Conservation (phyloP, 2,888 invertebrate genomes). For the Saturnia japonica region DNA sequence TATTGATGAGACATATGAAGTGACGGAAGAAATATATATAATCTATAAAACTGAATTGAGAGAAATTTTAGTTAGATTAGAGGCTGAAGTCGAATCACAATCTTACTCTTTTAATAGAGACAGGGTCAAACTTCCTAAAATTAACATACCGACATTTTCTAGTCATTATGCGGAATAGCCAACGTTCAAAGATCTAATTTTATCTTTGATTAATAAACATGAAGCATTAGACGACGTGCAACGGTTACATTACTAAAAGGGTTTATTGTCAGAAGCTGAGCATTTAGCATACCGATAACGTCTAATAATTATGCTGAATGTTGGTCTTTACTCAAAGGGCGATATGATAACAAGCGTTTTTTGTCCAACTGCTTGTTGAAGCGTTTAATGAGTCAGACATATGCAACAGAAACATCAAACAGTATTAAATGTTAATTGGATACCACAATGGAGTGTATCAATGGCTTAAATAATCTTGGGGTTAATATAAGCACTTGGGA, state of each 20-base stretch:
- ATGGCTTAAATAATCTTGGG: no score
- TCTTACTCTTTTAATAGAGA: not conserved
- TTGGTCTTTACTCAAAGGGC: not conserved
- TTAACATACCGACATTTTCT: not conserved
- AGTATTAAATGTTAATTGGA: no score
- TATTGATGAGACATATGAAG: not conserved
- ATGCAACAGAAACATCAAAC: not conserved
- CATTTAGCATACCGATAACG: not conserved
- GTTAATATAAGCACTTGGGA: no score
- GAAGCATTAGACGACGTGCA: not conserved
- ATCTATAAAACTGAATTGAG: not conserved
- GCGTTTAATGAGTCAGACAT: not conserved
- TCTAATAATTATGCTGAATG: not conserved
- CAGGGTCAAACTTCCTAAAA: not conserved
- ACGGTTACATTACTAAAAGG: not conserved
- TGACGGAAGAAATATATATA: not conserved
- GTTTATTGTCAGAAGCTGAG: not conserved
- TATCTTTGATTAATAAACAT: not conserved
- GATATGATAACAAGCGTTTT: not conserved
- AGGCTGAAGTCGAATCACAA: not conserved
- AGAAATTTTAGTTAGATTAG: not conserved
- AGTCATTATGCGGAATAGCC: not conserved
- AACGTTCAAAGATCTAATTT: not conserved
- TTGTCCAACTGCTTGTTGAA: not conserved
- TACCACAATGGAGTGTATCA: no score